Evolutionary conservation across 92 coral and sea anemone species (phyloP).

Genomic region (Porites evermanni): DNA sequence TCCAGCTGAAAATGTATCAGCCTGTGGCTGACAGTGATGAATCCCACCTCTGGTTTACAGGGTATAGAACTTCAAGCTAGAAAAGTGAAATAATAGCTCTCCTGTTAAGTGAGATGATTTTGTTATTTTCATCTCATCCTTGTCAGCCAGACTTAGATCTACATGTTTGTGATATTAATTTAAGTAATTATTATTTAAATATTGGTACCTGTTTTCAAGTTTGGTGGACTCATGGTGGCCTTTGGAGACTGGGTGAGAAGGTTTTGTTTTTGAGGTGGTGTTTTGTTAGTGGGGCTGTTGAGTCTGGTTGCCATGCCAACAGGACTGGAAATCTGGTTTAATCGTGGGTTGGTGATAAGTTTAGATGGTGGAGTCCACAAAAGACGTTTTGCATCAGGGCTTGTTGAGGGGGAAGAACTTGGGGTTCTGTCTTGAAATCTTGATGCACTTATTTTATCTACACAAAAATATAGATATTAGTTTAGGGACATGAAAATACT

Average conservation of each 20-base stretch:
- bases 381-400: slow-evolving; percentile 18
- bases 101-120: too few relatives aligned
- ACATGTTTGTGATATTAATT: too few relatives aligned
- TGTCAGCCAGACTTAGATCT: too few relatives aligned
- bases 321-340: slow-evolving; percentile 63
- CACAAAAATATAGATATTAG: neutral
- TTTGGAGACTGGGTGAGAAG: slow-evolving; percentile 10
- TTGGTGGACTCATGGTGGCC: neutral
- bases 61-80: too few relatives aligned
- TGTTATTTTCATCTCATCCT: too few relatives aligned
- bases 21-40: too few relatives aligned
- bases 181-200: too few relatives aligned
- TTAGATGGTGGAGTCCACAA: slow-evolving; percentile 52
- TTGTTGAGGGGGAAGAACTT: slow-evolving; percentile 27
- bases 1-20: too few relatives aligned
- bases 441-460: slow-evolving; percentile 26
- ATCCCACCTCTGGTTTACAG: too few relatives aligned
- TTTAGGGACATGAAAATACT: too few relatives aligned
- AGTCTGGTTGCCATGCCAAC: slow-evolving; percentile 34
- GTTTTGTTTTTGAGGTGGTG: slow-evolving; percentile 41
- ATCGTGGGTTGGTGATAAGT: slow-evolving; percentile 69
- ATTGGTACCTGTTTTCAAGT: slow-evolving; percentile 11
- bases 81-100: too few relatives aligned
- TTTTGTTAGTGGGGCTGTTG: slow-evolving; percentile 18
- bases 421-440: slow-evolving; percentile 35